These are phyloP conservation scores for Saturnia pavonia DNA, from an alignment of 2,888 invertebrate genomes.

Conservation along the genomic window DNA sequence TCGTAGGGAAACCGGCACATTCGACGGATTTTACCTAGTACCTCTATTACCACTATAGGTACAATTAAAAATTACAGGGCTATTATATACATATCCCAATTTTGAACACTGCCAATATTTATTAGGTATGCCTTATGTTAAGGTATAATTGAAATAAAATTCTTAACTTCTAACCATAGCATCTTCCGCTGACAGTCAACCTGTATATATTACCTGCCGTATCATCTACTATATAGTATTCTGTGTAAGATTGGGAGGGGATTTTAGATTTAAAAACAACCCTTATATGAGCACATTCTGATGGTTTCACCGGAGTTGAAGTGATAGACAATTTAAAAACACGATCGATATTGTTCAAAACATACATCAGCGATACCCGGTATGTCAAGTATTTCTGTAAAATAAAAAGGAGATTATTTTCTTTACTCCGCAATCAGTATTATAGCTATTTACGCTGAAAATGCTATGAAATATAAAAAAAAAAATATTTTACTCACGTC, in stretches of 20 bases:
- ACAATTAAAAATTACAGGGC: too few relatives aligned
- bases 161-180: slow-evolving; percentile 60
- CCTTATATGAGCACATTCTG: slow-evolving; percentile 49
- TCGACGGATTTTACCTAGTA: too few relatives aligned
- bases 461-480: background rate
- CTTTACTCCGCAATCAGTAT: background rate
- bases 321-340: slow-evolving; percentile 62
- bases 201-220: slow-evolving; percentile 56
- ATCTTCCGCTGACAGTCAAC: slow-evolving; percentile 64
- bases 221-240: slow-evolving; percentile 69
- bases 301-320: slow-evolving; percentile 51
- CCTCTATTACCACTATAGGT: too few relatives aligned
- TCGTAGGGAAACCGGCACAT: too few relatives aligned
- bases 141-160: background rate
- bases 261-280: slow-evolving; percentile 61
- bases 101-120: background rate
- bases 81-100: too few relatives aligned
- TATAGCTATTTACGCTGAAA: background rate
- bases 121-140: background rate
- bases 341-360: slow-evolving; percentile 64
- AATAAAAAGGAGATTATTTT: slow-evolving; percentile 7
- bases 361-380: slow-evolving; percentile 60
- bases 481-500: slow-evolving; percentile 47
- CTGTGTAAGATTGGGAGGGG: slow-evolving; percentile 65
- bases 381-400: slow-evolving; percentile 59